These are phyloP conservation scores for Alces alces DNA, from an alignment of 2,113 vertebrate genomes.

Conservation along the genomic window DNA sequence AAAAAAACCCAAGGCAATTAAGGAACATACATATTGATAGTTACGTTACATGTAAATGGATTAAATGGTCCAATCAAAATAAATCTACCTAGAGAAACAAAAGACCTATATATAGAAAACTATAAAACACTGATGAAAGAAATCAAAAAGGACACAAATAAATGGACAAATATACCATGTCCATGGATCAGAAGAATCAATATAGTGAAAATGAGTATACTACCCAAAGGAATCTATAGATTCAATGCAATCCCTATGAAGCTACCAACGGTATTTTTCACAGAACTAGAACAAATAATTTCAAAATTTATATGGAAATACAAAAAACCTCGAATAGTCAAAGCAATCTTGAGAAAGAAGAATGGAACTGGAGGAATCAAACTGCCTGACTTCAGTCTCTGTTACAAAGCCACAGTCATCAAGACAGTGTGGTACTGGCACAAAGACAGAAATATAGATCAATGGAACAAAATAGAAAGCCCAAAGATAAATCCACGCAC, in stretches of 20 bases:
- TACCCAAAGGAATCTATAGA: neutral
- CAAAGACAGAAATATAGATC: neutral
- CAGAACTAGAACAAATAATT: neutral
- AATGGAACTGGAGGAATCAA: neutral
- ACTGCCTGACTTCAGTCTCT: neutral
- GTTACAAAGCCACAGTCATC: neutral
- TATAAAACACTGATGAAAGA: neutral
- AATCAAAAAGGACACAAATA: neutral
- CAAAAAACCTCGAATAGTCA: neutral
- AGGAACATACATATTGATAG: neutral
- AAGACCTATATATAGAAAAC: neutral
- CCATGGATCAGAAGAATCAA: neutral
- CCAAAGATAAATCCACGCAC: neutral
- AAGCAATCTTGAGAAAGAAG: neutral
- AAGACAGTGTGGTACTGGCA: neutral
- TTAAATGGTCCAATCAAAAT: neutral
- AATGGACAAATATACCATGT: neutral
- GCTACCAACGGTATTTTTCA: neutral
- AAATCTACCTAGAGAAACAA: neutral
- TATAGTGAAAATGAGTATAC: neutral
- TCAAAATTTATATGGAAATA: neutral
- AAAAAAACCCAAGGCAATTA: neutral
- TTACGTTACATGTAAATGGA: neutral
- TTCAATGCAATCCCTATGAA: neutral
- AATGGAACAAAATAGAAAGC: neutral